Conservation (phyloP, 1,140 invertebrate species). For the Drosophila azteca region DNA sequence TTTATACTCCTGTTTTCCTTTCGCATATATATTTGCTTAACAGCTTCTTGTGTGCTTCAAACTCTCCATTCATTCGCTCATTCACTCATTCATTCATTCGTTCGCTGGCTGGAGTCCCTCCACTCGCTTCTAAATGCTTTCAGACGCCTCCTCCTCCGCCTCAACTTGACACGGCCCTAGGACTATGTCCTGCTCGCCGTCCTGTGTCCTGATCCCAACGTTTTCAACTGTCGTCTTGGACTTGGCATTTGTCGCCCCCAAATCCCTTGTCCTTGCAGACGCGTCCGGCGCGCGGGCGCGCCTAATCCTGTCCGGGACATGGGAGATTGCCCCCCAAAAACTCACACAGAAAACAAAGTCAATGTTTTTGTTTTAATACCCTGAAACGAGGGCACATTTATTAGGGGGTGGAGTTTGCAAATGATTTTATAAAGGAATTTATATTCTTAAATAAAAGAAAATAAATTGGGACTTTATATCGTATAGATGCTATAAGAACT, state of each 20-base stretch:
- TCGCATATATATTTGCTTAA: slow-evolving; percentile 61
- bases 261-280: slow-evolving; percentile 60
- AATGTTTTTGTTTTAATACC: background rate
- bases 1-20: slow-evolving; percentile 7
- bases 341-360: slow-evolving; percentile 2
- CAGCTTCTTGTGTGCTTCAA: slow-evolving; percentile 63
- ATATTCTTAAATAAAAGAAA: too few relatives aligned
- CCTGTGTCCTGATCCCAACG: background rate
- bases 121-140: slow-evolving; percentile 63
- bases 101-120: slow-evolving; percentile 40
- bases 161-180: slow-evolving; percentile 36
- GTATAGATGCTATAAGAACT: too few relatives aligned
- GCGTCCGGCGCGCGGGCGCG: slow-evolving; percentile 20
- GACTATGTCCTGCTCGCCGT: slow-evolving; percentile 16
- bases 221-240: slow-evolving; percentile 26
- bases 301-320: slow-evolving; percentile 58
- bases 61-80: slow-evolving; percentile 58
- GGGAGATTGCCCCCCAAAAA: slow-evolving; percentile 23
- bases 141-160: slow-evolving; percentile 48
- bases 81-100: slow-evolving; percentile 32
- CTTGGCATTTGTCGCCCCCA: slow-evolving; percentile 46
- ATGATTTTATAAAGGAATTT: background rate
- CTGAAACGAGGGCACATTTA: too few relatives aligned
- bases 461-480: too few relatives aligned
- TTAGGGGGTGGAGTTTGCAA: too few relatives aligned